Evolutionary conservation across 1,140 invertebrate species (phyloP).

Genomic region (Macrocentrus cingulum): DNA sequence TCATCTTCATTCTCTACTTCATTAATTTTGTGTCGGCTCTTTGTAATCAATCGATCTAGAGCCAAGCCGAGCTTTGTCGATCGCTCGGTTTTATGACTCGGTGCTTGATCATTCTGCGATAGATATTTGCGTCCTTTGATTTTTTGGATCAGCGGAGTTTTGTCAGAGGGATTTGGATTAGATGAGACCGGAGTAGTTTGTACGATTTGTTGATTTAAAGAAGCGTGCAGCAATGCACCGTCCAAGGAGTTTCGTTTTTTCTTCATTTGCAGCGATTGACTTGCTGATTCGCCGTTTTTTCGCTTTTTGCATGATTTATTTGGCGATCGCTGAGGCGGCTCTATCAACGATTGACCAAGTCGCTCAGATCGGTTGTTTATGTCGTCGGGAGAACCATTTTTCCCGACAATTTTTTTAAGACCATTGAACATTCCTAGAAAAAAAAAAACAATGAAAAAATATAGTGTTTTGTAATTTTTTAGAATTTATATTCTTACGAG

Average conservation of each 20-base stretch:
- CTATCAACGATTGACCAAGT: slow-evolving; percentile 22
- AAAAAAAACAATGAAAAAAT: slow-evolving; percentile 19
- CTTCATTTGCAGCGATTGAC: slow-evolving; percentile 51
- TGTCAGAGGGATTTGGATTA: slow-evolving; percentile 37
- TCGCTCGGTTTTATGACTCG: slow-evolving; percentile 44
- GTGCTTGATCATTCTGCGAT: slow-evolving; percentile 27
- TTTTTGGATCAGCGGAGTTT: slow-evolving; percentile 35
- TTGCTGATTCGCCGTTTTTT: slow-evolving; percentile 54
- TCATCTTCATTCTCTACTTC: slow-evolving; percentile 32
- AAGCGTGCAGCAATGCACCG: slow-evolving; percentile 33
- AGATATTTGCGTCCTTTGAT: slow-evolving; percentile 34
- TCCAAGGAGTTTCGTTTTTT: slow-evolving; percentile 54
- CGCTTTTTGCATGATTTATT: slow-evolving; percentile 66
- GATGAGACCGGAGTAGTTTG: slow-evolving; percentile 38
- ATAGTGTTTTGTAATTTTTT: too few species aligned
- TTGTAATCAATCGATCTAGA: slow-evolving; percentile 48
- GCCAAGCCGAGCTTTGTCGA: slow-evolving; percentile 49
- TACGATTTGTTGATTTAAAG: slow-evolving; percentile 27
- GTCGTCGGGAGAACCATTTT: slow-evolving; percentile 53
- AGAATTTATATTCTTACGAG: slow-evolving; percentile 61
- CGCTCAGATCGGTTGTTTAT: slow-evolving; percentile 38
- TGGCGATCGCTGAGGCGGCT: slow-evolving; percentile 50
- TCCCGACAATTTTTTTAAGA: slow-evolving; percentile 74
- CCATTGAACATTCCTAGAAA: slow-evolving; percentile 73
- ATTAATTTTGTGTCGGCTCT: slow-evolving; percentile 43